Evolutionary conservation across 1,140 invertebrate species (phyloP), one percentile per base, ranked within the genome.

Genomic region (Uloborus diversus): DNA sequence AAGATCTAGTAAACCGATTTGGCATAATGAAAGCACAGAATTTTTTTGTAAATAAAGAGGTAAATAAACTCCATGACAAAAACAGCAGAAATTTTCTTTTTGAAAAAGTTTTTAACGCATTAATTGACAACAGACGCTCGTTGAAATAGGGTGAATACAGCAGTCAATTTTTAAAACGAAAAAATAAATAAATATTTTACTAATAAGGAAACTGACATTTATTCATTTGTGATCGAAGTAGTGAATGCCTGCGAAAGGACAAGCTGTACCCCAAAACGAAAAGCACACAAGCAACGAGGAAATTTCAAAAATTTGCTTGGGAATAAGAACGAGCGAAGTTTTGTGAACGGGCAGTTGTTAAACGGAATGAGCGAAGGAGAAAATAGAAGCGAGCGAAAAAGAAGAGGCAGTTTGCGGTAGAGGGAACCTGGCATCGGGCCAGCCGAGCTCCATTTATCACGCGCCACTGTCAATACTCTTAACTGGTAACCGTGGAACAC

Each of bases 311-410:
- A 75, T 75, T 75, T 75, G 59, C 71, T 64, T 62, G 35, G 47
- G 51, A 71, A 56, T 56, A 73, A 73, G 69, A 73, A 62, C 28
- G 59, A 71, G 69, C 51, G 71, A 75, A 75, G 71, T 75, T 75
- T 75, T 49, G 33, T 25, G 68, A 71, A 49, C 27, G 70, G 71
- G 59, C 71, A 75, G 71, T 75, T 64, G 71, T 75, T 75, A 75
- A 62, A 59, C 32, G 66, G 56, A 69, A 69, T 47, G 69, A 71
- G 59, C 37, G 71, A 64, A 75, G 61, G 61, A 64, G 71, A 75
- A 75, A 75, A 75, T 75, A 75, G 71, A 75, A 75, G 71, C 57
- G 57, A 75, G 33, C 59, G 71, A 75, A 75, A 75, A 75, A 75
- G 71, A 75, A 75, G 71, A 75, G 37, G 59, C 71, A 75, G 71